Conservation (phyloP, 2,888 invertebrate species). For the Lamellibrachia satsuma region DNA sequence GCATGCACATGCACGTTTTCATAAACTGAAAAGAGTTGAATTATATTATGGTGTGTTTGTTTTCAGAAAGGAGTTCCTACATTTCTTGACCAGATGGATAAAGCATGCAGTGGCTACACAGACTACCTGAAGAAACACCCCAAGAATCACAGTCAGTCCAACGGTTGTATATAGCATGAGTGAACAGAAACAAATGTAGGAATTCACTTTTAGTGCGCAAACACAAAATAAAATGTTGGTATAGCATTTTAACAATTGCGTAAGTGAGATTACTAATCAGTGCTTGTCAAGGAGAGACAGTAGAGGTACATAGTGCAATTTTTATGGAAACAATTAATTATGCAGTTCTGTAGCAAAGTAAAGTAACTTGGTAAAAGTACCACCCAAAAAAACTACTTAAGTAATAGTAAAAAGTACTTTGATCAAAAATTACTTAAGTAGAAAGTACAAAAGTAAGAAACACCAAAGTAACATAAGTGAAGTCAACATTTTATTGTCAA, state of each 20-base stretch:
- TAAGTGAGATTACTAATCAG: not conserved
- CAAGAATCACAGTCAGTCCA: not conserved
- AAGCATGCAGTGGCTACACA: constrained; percentile 54
- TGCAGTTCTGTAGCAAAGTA: too few species aligned
- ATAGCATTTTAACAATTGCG: not conserved
- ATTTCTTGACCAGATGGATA: constrained; percentile 60
- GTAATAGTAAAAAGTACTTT: too few species aligned
- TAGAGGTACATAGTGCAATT: not conserved
- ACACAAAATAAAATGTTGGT: not conserved
- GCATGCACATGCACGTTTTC: not conserved
- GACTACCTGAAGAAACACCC: constrained; percentile 26
- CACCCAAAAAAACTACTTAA: too few species aligned
- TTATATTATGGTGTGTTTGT: constrained; percentile 22
- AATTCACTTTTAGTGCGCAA: not conserved
- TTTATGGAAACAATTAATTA: too few species aligned
- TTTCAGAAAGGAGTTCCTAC: constrained; percentile 62
- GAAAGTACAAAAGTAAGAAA: too few species aligned
- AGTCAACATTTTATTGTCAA: too few species aligned
- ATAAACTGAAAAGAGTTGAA: not conserved
- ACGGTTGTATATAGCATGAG: not conserved
- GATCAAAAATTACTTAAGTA: too few species aligned
- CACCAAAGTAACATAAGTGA: too few species aligned
- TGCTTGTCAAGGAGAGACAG: not conserved
- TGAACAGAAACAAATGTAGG: not conserved
- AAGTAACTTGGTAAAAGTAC: too few species aligned